A percentile compares a stretch with the other conserved stretches of the same genome.
Conservation (phyloP, 2,797 vertebrate species). For the Pelodytes ibericus region DNA sequence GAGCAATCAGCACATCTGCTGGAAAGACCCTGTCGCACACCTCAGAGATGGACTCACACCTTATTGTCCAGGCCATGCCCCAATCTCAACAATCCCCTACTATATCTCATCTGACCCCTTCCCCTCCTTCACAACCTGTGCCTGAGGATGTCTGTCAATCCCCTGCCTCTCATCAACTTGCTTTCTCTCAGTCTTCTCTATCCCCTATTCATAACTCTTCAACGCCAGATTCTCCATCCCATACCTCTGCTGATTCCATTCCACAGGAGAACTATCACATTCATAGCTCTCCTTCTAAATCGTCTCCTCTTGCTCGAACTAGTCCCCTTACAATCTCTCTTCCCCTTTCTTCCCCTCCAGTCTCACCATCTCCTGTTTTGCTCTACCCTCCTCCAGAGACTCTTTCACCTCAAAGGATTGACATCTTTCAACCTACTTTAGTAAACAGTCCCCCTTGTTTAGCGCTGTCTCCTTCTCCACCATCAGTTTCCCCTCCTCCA, state of each 20-base stretch:
- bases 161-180: conserved; percentile 31
- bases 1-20: conserved; percentile 35
- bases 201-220: conserved; percentile 30
- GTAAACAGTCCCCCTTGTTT: conserved; percentile 22
- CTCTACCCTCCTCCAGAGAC: conserved; percentile 70
- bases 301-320: conserved; percentile 5
- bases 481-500: conserved; percentile 35
- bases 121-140: conserved; percentile 32
- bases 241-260: conserved; percentile 6
- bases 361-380: conserved; percentile 65
- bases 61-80: conserved; percentile 36
- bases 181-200: conserved; percentile 23
- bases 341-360: conserved; percentile 68
- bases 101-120: conserved; percentile 30
- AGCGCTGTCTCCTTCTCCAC: conserved; percentile 38
- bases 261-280: conserved; percentile 18
- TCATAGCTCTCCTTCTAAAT: conserved; percentile 38
- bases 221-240: conserved; percentile 16
- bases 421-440: conserved; percentile 17
- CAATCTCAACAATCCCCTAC: conserved; percentile 6
- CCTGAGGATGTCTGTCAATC: conserved; percentile 24
- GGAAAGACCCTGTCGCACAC: conserved; percentile 30
- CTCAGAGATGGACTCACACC: conserved; percentile 47
- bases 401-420: conserved; percentile 28
- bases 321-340: conserved; percentile 71